A percentile compares a stretch with the other conserved stretches of the same genome.
Conservation (phyloP, 2,113 vertebrate species). For the Chinchilla lanigera region DNA sequence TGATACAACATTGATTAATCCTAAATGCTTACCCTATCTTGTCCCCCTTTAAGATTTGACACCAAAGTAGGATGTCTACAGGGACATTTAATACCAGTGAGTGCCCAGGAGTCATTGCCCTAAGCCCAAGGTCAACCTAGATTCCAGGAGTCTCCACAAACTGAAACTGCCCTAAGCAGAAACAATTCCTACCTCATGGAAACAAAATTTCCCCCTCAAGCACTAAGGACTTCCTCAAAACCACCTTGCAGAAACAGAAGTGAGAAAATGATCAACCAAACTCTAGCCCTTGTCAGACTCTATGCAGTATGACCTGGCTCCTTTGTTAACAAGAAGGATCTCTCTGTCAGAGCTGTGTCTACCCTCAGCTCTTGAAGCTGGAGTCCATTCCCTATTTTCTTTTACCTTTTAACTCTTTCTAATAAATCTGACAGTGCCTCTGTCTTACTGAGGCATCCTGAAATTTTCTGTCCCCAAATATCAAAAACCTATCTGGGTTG, state of each 20-base stretch:
- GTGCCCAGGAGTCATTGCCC: not conserved
- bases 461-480: not conserved
- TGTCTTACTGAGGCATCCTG: not conserved
- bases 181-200: not conserved
- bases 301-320: not conserved
- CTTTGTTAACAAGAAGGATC: not conserved
- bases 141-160: not conserved
- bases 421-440: not conserved
- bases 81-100: not conserved
- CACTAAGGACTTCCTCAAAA: not conserved
- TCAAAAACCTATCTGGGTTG: not conserved
- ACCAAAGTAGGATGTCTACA: not conserved
- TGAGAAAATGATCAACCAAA: not conserved
- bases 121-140: not conserved
- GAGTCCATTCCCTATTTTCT: not conserved
- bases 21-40: not conserved
- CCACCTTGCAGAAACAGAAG: not conserved
- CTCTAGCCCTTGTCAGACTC: not conserved
- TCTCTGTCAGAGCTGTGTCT: not conserved
- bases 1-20: not conserved
- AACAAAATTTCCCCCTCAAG: not conserved
- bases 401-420: not conserved
- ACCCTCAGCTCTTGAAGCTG: not conserved
- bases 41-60: not conserved
- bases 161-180: not conserved